Base-by-base conservation (phyloP, 1,140 invertebrate species). In the Oreohelix idahoensis region DNA sequence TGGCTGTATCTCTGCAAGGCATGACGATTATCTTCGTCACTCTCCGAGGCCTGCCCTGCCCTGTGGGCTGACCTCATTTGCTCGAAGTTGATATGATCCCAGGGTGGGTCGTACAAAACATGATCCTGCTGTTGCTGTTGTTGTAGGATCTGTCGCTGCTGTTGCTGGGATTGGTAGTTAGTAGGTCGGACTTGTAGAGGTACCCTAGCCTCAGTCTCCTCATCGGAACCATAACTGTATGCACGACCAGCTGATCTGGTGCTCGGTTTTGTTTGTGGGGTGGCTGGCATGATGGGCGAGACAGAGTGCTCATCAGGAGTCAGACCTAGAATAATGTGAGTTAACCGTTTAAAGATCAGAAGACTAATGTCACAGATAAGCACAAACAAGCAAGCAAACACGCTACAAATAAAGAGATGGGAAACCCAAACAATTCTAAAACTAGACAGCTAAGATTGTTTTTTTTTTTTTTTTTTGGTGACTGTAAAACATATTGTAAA, bases 161-260 rank as follows among this genome's bases (percentile, higher is more conserved):
- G 84, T 70, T 69, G 75, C 35, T 73, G 84, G 79, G 63, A 79
- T 23, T 36, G 78, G 35, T 63, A 36, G n/a, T 29, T 26, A 4
- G 76, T 15, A 45, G 81, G 66, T 23, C 58, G 73, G 70, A 69
- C 51, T 66, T 86, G 79, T 39, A 81, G 23, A 36, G 84, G 38
- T 29, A 71, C 66, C 49, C 74, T 58, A n/a, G 87, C 85, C 11
- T 91, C 90, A 42, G 81, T 82, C 45, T 91, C 90, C 13, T 89
- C 90, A 77, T 91, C 90, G 0, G 90, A 91, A 20, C 87, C 89
- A 84, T 91, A 91, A 83, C 87, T 89, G 74, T 88, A 87, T 15
- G 83, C 84, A 23, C 85, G 82, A 58, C 83, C 49, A 32, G 78
- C 78, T 4, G 83, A 75, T 79, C 32, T 51, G 73, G 53, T 78